A percentile compares a stretch with the other conserved stretches of the same genome.
These are phyloP conservation scores for Muntiacus muntjak DNA, from an alignment of 2,113 vertebrate genomes.

Conservation along the genomic window DNA sequence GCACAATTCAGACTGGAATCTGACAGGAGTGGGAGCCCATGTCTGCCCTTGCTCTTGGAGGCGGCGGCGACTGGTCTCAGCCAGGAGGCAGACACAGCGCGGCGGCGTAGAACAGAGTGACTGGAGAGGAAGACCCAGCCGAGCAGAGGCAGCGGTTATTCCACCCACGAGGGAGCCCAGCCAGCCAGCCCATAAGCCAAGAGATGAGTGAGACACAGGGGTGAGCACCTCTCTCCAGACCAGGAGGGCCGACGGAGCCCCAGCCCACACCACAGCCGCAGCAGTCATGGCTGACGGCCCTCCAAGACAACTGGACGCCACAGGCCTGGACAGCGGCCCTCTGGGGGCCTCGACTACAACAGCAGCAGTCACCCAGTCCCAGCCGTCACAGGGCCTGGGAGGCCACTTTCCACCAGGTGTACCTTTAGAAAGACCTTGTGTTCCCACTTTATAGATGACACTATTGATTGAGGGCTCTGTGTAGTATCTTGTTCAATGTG, in stretches of 20 bases:
- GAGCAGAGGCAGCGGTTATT: neutral
- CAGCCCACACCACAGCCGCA: fast-evolving
- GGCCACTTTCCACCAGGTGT: neutral
- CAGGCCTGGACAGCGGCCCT: neutral
- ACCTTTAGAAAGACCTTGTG: neutral
- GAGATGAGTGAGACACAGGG: fast-evolving
- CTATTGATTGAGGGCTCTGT: neutral
- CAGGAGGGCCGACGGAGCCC: fast-evolving
- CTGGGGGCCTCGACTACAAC: neutral
- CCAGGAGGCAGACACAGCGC: neutral
- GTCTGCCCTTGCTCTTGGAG: neutral
- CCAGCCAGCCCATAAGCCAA: neutral
- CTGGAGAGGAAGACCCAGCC: neutral
- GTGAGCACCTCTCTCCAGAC: fast-evolving
- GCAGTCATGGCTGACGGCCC: fast-evolving
- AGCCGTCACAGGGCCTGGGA: neutral
- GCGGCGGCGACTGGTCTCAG: neutral
- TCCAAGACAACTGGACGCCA: neutral
- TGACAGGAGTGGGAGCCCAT: neutral
- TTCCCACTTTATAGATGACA: fast-evolving
- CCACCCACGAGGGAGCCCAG: neutral
- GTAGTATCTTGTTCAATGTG: fast-evolving
- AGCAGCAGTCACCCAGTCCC: neutral
- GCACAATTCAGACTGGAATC: neutral
- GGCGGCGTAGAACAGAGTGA: neutral